Evolutionary conservation across 2,888 invertebrate species (phyloP), one percentile per base, ranked within the genome.

Genomic region (Azorinus chamasolen): DNA sequence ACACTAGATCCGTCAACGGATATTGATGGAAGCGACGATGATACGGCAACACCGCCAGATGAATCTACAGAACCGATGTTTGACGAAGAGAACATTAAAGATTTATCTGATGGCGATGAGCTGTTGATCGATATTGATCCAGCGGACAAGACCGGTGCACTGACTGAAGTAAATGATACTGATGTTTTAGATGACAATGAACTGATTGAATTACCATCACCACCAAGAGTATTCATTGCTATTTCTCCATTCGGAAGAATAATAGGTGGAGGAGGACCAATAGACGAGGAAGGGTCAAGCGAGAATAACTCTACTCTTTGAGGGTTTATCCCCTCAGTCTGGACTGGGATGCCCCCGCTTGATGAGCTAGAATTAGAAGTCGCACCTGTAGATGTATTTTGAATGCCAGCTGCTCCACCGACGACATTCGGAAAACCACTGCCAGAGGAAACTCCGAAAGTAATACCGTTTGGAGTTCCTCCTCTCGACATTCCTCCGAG

Each of bases 201-300:
- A 12, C 18, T 5, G 6, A 32, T 6, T 10, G 39, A n/a, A 24
- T 53, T 20, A 20, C 57, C 48, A 39, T 25, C 14, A 18, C n/a
- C 20, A 22, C 46, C 50, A 18, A 54, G 14, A 32, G 64, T 51
- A 54, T 70, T 70, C 27, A 45, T 16, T 18, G 76, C 61, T 14
- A 76, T 25, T 46, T 64, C 25, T 5, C 76, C 76, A 50, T 71
- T 68, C 3, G 77, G 77, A 22, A 77, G 43, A 37, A 77, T 22
- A 50, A 77, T 68, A 10, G 77, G 72, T 18, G 77, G 77, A 16
- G 70, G 76, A 18, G 63, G 65, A 37, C 45, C 22, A 14, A 54
- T 37, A 1, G 62, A n/a, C 1, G 22, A n/a, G 1, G 50, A 32
- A 37, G 25, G 18, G 1, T 22, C 22, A 18, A 45, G 25, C 16